Evolutionary conservation across 1,140 invertebrate genomes (phyloP), one percentile per base, ranked within the genome.

Genomic region (Bombus pascuorum): DNA sequence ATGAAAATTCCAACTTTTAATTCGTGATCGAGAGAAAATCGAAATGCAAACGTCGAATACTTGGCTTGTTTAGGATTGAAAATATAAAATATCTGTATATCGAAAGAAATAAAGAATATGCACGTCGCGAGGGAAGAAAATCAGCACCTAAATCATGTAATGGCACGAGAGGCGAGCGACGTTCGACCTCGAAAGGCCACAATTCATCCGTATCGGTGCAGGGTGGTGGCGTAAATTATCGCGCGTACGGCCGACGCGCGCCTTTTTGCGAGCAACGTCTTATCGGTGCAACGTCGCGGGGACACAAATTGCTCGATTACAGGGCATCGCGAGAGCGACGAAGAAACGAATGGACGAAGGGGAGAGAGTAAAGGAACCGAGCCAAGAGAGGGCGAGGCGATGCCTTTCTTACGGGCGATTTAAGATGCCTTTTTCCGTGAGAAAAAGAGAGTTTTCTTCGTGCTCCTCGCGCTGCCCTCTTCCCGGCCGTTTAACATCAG

Each of bases 391-490:
- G 4, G 22, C 18, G 47, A 57, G 12, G 62, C 22, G 62, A 3
- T 13, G 81, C 53, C 73, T 83, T 83, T 85, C 76, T 80, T 80
- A 25, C 68, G 42, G 22, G 28, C 53, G 74, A 75, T 70, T 81
- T 75, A 75, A 82, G 72, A 44, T 62, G 47, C 78, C 39, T 72
- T 18, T 66, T 59, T 76, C 28, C 47, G 28, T 28, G 47, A 76
- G 76, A 39, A 39, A 62, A 34, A 77, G 75, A 39, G 25, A 62
- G 32, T 62, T n/a, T n/a, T 62, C 59, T n/a, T 62, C 28, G 28
- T 34, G 37, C 8, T 37, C 22, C 66, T 66, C 72, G 65, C 47
- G 42, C 34, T 28, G 44, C 47, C 39, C 62, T 79, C 72, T 34
- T 44, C 68, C 28, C 59, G 34, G 44, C 18, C 70, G 78, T 66